Conservation (phyloP, 2,113 vertebrate genomes). For the Prochilodus magdalenae region DNA sequence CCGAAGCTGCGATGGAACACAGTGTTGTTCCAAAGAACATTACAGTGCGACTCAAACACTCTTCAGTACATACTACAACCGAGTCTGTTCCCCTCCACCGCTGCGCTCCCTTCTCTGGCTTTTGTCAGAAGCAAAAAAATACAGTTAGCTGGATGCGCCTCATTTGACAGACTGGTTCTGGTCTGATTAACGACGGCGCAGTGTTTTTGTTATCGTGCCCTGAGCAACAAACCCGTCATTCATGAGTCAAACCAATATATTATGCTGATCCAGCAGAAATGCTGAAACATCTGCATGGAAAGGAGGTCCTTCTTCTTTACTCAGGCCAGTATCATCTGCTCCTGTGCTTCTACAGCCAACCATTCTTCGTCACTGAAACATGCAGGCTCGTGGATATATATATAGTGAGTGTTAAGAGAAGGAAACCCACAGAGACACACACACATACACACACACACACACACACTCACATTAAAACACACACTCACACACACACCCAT, state of each 20-base stretch:
- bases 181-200: not conserved
- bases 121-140: not conserved
- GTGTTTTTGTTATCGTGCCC: not conserved
- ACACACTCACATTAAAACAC: too few species aligned
- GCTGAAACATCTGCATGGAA: not conserved
- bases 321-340: not conserved
- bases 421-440: too few species aligned
- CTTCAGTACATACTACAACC: not conserved
- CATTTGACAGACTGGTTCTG: not conserved
- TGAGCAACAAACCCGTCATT: not conserved
- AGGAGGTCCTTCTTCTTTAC: not conserved
- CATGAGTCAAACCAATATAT: not conserved
- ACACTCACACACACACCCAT: too few species aligned
- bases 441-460: conserved; percentile 67
- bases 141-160: not conserved
- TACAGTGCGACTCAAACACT: not conserved
- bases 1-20: not conserved
- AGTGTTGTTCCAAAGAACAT: not conserved
- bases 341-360: not conserved
- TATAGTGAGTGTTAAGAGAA: too few species aligned
- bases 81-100: not conserved
- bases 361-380: not conserved
- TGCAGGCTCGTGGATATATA: not conserved
- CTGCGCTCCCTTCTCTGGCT: not conserved
- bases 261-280: not conserved